Conservation (phyloP, 2,113 vertebrate species). For the Myotis yumanensis region DNA sequence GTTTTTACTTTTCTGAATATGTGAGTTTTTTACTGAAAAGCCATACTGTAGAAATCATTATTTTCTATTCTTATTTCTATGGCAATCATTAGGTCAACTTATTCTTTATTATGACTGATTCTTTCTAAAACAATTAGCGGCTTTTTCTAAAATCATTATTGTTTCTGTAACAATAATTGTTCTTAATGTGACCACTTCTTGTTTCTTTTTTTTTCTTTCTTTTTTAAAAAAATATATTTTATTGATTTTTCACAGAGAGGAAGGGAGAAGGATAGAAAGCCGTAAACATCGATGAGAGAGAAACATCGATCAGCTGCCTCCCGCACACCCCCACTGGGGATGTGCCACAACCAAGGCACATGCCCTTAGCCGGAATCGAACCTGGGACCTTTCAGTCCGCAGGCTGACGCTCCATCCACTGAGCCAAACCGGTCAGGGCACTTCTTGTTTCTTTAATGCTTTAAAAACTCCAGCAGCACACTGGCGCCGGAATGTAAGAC, state of each 20-base stretch:
- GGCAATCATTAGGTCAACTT: not conserved
- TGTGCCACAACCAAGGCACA: too few relatives aligned
- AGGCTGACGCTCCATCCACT: too few relatives aligned
- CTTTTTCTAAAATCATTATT: not conserved
- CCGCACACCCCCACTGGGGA: too few relatives aligned
- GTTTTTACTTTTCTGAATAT: conserved; percentile 25
- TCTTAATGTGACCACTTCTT: not conserved
- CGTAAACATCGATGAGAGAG: too few relatives aligned
- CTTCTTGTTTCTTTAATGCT: not conserved
- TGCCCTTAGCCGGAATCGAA: too few relatives aligned
- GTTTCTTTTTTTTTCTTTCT: not conserved
- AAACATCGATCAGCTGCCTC: too few relatives aligned
- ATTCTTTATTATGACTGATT: not conserved
- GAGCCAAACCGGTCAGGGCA: not conserved
- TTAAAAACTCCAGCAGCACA: not conserved
- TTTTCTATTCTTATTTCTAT: not conserved
- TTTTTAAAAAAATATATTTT: too few relatives aligned
- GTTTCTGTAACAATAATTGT: conserved; percentile 7
- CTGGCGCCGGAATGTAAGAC: not conserved
- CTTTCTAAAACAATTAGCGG: not conserved
- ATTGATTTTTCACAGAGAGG: too few relatives aligned
- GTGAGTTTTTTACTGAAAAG: not conserved
- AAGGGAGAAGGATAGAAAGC: too few relatives aligned
- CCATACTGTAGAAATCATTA: not conserved
- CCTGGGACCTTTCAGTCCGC: too few relatives aligned